These are phyloP conservation scores for Leptinotarsa juncta DNA, from an alignment of 2,888 invertebrate genomes.

Conservation along the genomic window DNA sequence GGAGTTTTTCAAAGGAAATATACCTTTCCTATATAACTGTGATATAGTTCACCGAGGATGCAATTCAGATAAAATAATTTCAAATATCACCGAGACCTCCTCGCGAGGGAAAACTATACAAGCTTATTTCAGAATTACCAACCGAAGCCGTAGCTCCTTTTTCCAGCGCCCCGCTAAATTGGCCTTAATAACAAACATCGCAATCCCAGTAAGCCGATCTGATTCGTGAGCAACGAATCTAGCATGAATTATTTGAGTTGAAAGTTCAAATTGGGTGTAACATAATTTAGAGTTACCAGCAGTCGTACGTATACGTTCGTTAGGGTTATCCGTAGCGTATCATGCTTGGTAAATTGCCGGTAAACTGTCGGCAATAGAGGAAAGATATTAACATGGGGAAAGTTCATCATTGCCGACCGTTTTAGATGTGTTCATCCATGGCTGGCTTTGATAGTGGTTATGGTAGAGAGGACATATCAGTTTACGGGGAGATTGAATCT, in stretches of 20 bases:
- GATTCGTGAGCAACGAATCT: slow-evolving; percentile 25
- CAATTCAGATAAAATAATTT: too few relatives aligned
- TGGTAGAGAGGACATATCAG: slow-evolving; percentile 16
- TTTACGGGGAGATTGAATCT: slow-evolving; percentile 18
- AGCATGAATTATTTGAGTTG: slow-evolving; percentile 37
- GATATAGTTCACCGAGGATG: too few relatives aligned
- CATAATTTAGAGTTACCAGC: slow-evolving; percentile 37
- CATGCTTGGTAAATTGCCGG: slow-evolving; percentile 49
- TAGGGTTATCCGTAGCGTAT: slow-evolving; percentile 40
- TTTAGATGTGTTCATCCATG: slow-evolving; percentile 26
- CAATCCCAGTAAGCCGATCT: slow-evolving; percentile 33
- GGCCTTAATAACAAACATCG: slow-evolving; percentile 33
- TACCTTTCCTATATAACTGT: too few relatives aligned
- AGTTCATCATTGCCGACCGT: slow-evolving; percentile 36
- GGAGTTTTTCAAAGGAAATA: background rate
- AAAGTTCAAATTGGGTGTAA: slow-evolving; percentile 41
- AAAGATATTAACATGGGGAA: slow-evolving; percentile 24
- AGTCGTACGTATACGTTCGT: slow-evolving; percentile 40
- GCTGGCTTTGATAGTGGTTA: slow-evolving; percentile 23
- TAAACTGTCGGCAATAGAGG: slow-evolving; percentile 41
- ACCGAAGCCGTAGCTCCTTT: slow-evolving; percentile 10
- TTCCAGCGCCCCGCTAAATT: slow-evolving; percentile 26
- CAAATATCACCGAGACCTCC: background rate
- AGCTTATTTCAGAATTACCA: background rate
- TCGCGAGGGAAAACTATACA: background rate